These are phyloP conservation scores for Malacoraja senta DNA, from an alignment of 2,797 vertebrate genomes.

Conservation along the genomic window DNA sequence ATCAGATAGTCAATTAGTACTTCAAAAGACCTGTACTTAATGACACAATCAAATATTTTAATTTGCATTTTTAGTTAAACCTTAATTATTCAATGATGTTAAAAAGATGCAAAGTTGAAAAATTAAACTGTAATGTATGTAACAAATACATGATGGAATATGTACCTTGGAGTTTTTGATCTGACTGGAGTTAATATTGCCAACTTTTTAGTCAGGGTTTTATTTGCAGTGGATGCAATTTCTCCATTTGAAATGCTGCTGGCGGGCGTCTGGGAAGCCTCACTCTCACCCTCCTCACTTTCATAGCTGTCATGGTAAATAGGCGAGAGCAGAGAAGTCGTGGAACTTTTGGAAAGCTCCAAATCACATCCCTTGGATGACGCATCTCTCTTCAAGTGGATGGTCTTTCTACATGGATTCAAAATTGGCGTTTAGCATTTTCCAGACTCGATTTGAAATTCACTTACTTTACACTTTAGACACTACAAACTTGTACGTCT, in stretches of 20 bases:
- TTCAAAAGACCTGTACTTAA: not conserved
- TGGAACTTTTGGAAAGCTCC: conserved; percentile 1
- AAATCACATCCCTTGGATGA: not conserved
- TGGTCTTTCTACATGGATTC: not conserved
- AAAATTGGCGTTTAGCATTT: not conserved
- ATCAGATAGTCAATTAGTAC: not conserved
- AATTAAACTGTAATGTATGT: not conserved
- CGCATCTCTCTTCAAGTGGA: not conserved
- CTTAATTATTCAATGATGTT: not conserved
- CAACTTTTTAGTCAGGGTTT: not conserved
- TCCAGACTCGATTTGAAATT: not conserved
- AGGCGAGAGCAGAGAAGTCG: conserved; percentile 6
- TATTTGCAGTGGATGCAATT: too few species aligned
- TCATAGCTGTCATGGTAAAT: conserved; percentile 36
- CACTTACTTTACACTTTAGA: not conserved
- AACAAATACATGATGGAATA: not conserved
- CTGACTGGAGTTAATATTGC: not conserved
- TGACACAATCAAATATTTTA: not conserved
- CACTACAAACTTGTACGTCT: too few species aligned
- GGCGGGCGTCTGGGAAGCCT: not conserved
- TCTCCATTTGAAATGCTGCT: not conserved
- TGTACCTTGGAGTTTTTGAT: conserved; percentile 23
- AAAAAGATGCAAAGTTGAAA: not conserved
- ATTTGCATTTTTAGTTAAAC: not conserved
- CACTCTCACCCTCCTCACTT: not conserved